Evolutionary conservation across 1,140 invertebrate species (phyloP).

Genomic region (Bathynomus jamesi): DNA sequence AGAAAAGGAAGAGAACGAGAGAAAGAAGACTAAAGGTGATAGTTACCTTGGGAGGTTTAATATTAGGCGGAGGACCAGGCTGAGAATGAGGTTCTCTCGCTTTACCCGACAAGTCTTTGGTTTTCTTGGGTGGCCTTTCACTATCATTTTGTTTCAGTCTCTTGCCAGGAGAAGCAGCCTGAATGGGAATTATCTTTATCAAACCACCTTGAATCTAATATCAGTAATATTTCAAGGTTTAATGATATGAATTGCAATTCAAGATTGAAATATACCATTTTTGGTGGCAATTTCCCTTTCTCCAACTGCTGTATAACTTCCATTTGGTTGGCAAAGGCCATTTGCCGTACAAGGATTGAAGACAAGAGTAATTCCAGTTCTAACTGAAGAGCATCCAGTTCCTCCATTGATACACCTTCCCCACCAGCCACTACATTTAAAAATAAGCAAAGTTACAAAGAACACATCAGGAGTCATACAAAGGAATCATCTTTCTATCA

Average conservation of each 20-base stretch:
- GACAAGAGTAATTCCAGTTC: slow-evolving; percentile 81
- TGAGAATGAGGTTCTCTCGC: slow-evolving; percentile 19
- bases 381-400: slow-evolving; percentile 72
- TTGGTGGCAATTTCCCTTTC: slow-evolving; percentile 43
- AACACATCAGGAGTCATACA: too few relatives aligned
- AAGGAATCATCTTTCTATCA: too few relatives aligned
- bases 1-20: too few relatives aligned
- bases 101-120: slow-evolving; percentile 38
- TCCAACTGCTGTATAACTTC: slow-evolving; percentile 42
- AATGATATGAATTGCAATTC: too few relatives aligned
- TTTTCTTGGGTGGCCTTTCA: slow-evolving; percentile 30
- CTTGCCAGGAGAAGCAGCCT: slow-evolving; percentile 25
- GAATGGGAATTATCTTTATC: slow-evolving; percentile 43
- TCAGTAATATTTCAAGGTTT: too few relatives aligned
- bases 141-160: slow-evolving; percentile 24
- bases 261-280: too few relatives aligned
- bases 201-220: slow-evolving; percentile 42
- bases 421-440: slow-evolving; percentile 23
- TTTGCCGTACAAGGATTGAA: slow-evolving; percentile 64
- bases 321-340: slow-evolving; percentile 64
- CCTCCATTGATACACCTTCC: slow-evolving; percentile 54
- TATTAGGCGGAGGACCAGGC: not conserved
- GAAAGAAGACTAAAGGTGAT: too few relatives aligned
- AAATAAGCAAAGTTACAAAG: too few relatives aligned
- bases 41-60: slow-evolving; percentile 2